Conservation (phyloP, 2,888 invertebrate species). For the Polydrusus cervinus region DNA sequence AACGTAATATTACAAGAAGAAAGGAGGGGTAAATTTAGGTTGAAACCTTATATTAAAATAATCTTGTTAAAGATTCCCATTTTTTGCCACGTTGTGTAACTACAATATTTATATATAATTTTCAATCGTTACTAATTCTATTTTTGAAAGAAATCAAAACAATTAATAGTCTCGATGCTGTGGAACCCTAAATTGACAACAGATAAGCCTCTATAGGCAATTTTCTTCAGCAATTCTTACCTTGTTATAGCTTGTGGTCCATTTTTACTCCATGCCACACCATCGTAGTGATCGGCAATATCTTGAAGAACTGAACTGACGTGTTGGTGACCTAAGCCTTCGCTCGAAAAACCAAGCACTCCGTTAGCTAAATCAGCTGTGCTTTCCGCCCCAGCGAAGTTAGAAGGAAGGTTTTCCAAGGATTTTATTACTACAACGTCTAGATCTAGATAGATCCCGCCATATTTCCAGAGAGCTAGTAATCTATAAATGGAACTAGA, state of each 20-base stretch:
- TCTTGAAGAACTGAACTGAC: conserved; percentile 75
- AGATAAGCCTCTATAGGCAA: background rate
- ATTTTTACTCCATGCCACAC: conserved; percentile 76
- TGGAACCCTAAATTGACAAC: too few relatives aligned
- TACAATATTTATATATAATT: too few relatives aligned
- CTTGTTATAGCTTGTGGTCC: conserved; percentile 81
- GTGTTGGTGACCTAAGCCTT: conserved; percentile 74
- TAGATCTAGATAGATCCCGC: conserved; percentile 84
- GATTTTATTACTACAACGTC: conserved; percentile 81
- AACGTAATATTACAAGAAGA: too few relatives aligned
- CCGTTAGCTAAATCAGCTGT: conserved; percentile 77
- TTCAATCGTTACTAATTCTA: too few relatives aligned
- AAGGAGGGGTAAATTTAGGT: too few relatives aligned
- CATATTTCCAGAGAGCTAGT: conserved; percentile 81
- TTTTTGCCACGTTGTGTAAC: too few relatives aligned
- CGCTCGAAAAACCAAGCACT: conserved; percentile 76
- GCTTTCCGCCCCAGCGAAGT: conserved; percentile 79
- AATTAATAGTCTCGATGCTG: too few relatives aligned
- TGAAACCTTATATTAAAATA: too few relatives aligned
- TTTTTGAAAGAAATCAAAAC: too few relatives aligned
- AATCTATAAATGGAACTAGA: conserved; percentile 68
- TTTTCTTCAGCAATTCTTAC: conserved; percentile 53
- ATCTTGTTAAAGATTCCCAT: too few relatives aligned
- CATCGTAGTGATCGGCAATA: conserved; percentile 73
- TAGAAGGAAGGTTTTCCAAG: conserved; percentile 73